Base-by-base conservation (phyloP, 2,113 vertebrate species). In the Tichodroma muraria region DNA sequence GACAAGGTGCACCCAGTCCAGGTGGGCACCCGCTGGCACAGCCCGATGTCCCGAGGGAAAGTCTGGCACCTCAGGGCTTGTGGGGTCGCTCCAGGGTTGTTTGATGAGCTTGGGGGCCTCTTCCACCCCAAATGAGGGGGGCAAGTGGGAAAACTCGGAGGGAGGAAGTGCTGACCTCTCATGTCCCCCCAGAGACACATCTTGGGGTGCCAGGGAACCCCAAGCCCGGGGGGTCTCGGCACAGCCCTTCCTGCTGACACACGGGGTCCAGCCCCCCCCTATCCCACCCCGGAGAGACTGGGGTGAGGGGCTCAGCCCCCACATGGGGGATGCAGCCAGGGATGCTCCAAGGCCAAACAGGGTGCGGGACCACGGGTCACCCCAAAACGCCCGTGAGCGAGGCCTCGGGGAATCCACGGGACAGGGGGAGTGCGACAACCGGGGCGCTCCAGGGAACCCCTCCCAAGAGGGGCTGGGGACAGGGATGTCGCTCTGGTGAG, bases 221-320 rank as follows among this genome's bases (percentile, higher is more conserved):
- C 35, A 31, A 45, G 30, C 9, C 15, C 15, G 6, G 2, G 18
- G 31, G 9, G 4, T 37, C 28, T 10, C 0, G 0, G 6, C 27
- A 22, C 17, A 21, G 38, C 57, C 27, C 35, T 9, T 49, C 27
- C 37, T 15, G 27, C 23, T 33, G 27, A 38, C 35, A 35, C 0
- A 24, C 28, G 10, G 65, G 33, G 22, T 80, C 21, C 31, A 28
- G 21, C 5, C 18, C 37, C 56, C 6, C 50, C 4, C 4, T 5
- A 53, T 6, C 10, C 33, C 40, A 31, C 13, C 52, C 22, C 3
- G 35, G 3, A 16, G 27, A 42, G 8, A 12, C 0, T 3, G 10
- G 24, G 57, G 23, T 15, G 37, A 53, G 57, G 21, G 45, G 56
- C 38, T 63, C 60, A 83, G 57, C 31, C 16, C 16, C 38, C 44